These are phyloP conservation scores for Deroptyus accipitrinus DNA, from an alignment of 2,113 vertebrate species.

Conservation along the genomic window DNA sequence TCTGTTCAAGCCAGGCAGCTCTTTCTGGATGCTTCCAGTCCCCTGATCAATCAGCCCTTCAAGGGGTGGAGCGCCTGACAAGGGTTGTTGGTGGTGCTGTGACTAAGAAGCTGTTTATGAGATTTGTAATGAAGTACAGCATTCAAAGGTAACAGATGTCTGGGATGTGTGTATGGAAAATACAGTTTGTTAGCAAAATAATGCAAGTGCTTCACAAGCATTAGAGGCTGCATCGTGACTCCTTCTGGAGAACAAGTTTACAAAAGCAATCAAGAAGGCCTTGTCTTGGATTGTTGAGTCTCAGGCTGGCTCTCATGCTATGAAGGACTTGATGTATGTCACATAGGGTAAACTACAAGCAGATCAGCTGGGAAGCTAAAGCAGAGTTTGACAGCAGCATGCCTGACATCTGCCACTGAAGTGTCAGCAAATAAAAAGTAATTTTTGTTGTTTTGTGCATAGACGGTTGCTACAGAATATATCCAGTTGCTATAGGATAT, in stretches of 20 bases:
- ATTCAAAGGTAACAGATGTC: background rate
- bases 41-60: background rate
- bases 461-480: background rate
- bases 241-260: background rate
- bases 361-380: background rate
- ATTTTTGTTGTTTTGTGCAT: background rate
- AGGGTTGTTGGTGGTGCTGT: background rate
- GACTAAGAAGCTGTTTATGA: background rate
- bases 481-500: background rate
- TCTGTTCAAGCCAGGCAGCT: background rate
- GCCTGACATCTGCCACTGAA: background rate
- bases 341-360: background rate
- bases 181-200: background rate
- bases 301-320: background rate
- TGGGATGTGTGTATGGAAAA: background rate
- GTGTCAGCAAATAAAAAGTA: background rate
- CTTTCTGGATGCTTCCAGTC: background rate
- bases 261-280: background rate
- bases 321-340: background rate
- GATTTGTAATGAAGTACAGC: background rate
- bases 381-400: background rate
- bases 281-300: background rate
- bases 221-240: background rate
- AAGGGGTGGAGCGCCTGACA: background rate
- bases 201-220: background rate